phyloP scores from a whole-genome alignment of 2,888 invertebrate genomes.

The Amiota communis region DNA sequence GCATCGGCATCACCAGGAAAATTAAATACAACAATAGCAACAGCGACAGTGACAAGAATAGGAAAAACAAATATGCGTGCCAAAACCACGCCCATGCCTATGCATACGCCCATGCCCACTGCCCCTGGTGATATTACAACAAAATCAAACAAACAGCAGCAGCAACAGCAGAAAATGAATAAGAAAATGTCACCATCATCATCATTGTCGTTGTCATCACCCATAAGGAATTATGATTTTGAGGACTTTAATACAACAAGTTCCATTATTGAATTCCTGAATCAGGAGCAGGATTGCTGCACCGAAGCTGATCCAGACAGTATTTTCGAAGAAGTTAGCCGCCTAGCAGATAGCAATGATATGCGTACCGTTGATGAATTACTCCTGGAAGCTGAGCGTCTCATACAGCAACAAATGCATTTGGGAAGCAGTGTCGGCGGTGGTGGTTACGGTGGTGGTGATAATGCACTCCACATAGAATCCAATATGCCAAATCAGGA shows the following conservation, averaged over 20 bases:
- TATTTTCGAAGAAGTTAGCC: constrained; percentile 81
- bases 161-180: constrained; percentile 18
- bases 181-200: neutral
- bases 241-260: constrained; percentile 68
- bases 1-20: constrained; percentile 10
- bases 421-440: constrained; percentile 37
- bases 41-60: constrained; percentile 28
- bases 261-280: constrained; percentile 72
- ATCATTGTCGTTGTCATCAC: neutral
- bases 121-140: too few relatives aligned
- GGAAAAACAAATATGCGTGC: constrained; percentile 34
- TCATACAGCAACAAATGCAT: constrained; percentile 70
- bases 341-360: constrained; percentile 74
- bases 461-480: neutral
- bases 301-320: constrained; percentile 77
- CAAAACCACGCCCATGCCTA: constrained; percentile 41
- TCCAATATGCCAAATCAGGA: neutral
- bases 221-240: neutral
- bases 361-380: constrained; percentile 77
- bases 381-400: constrained; percentile 76
- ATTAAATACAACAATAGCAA: neutral
- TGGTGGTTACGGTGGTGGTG: constrained; percentile 4
- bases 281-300: constrained; percentile 70
- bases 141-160: constrained; percentile 1
- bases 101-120: too few relatives aligned